These are phyloP conservation scores for Cotesia typhae DNA, from an alignment of 1,140 invertebrate genomes.

Conservation along the genomic window DNA sequence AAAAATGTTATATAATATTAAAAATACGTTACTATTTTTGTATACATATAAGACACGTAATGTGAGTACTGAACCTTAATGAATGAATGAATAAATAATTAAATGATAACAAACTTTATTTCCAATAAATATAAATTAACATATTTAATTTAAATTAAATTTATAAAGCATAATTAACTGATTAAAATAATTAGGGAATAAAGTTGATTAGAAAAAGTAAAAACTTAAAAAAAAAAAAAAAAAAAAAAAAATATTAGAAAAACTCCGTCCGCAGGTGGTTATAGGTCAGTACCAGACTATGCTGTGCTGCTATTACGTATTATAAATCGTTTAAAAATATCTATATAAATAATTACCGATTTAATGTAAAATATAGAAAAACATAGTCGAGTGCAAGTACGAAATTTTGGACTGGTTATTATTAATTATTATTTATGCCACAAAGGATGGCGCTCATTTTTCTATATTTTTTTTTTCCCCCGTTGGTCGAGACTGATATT, in stretches of 20 bases:
- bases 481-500: conserved; percentile 26
- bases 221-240: conserved; percentile 23
- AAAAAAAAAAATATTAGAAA: conserved; percentile 34
- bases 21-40: conserved; percentile 44
- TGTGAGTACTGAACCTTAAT: conserved; percentile 38
- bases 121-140: conserved; percentile 34
- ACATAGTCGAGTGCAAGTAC: conserved; percentile 22
- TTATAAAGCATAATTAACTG: conserved; percentile 26
- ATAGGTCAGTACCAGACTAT: conserved; percentile 67
- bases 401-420: conserved; percentile 31
- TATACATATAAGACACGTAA: conserved; percentile 41
- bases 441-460: background rate
- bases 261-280: conserved; percentile 64
- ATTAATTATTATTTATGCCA: background rate
- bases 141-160: conserved; percentile 20
- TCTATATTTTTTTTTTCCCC: conserved; percentile 16
- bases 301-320: conserved; percentile 63
- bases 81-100: conserved; percentile 27
- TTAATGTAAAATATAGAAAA: conserved; percentile 45
- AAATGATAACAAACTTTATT: conserved; percentile 15
- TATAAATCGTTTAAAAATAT: conserved; percentile 45
- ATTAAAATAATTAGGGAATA: background rate
- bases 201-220: conserved; percentile 25
- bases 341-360: conserved; percentile 40
- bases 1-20: conserved; percentile 12